A percentile compares a stretch with the other conserved stretches of the same genome.
Evolutionary conservation across 2,113 vertebrate genomes (phyloP).

Genomic region (Corythornis cristatus): DNA sequence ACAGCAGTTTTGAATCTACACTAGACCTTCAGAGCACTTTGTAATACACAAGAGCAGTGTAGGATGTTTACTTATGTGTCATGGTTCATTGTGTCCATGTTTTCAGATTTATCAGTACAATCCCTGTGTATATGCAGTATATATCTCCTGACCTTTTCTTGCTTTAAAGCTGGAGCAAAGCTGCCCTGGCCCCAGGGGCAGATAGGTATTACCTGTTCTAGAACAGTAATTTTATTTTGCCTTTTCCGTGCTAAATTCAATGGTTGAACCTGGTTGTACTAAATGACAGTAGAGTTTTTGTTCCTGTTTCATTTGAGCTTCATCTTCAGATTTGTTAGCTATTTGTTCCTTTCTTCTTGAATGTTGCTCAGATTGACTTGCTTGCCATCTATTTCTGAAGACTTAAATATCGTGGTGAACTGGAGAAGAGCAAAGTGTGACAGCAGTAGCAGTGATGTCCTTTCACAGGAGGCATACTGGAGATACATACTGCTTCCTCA

Average conservation of each 20-base stretch:
- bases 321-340: background rate
- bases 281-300: background rate
- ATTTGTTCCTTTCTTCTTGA: background rate
- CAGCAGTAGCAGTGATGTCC: background rate
- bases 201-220: background rate
- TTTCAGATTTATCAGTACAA: background rate
- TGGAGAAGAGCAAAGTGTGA: background rate
- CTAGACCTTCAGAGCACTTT: background rate
- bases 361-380: background rate
- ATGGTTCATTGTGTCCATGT: background rate
- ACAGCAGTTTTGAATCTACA: background rate
- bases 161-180: background rate
- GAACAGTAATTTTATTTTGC: background rate
- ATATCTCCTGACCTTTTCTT: background rate
- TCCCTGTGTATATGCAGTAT: background rate
- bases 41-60: background rate
- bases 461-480: background rate
- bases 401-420: background rate
- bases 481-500: constrained; percentile 21
- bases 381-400: background rate
- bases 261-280: background rate
- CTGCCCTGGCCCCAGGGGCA: background rate
- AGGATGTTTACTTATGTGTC: background rate
- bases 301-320: background rate
- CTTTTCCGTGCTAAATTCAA: background rate